Conservation (phyloP, 92 coral and sea anemone genomes). For the Epizoanthus stellaris region DNA sequence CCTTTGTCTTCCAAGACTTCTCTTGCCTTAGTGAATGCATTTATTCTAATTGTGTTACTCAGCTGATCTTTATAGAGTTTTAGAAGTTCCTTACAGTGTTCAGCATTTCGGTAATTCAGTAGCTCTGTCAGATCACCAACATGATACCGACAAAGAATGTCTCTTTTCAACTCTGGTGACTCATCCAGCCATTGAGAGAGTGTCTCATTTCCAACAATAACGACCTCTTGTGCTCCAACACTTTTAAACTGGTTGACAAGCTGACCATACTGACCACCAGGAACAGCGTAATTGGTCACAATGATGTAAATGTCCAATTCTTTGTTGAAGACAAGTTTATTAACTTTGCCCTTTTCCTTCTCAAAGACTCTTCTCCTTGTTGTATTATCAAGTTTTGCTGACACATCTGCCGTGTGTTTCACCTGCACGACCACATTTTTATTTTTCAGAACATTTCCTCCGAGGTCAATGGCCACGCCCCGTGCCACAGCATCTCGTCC, state of each 20-base stretch:
- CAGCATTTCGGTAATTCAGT: no score
- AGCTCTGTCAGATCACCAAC: neutral
- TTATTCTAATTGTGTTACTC: neutral
- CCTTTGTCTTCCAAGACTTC: neutral
- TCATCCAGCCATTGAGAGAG: neutral
- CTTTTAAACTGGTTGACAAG: neutral
- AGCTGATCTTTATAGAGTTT: neutral
- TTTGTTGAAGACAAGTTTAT: neutral
- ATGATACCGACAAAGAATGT: neutral
- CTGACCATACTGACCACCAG: conserved; percentile 3
- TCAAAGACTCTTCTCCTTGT: neutral
- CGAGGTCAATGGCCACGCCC: no score
- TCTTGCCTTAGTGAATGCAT: neutral
- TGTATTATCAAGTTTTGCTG: no score
- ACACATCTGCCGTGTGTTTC: no score
- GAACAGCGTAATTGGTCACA: neutral
- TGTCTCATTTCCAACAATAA: neutral
- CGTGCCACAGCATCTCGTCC: no score
- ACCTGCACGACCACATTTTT: no score
- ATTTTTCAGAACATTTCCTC: no score
- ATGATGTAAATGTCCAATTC: neutral
- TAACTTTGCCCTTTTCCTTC: conserved; percentile 1
- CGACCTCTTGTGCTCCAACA: neutral
- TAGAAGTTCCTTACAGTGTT: neutral
- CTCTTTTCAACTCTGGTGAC: neutral